Evolutionary conservation across 2,797 vertebrate genomes (phyloP).

Genomic region (Tolypeutes matacus): DNA sequence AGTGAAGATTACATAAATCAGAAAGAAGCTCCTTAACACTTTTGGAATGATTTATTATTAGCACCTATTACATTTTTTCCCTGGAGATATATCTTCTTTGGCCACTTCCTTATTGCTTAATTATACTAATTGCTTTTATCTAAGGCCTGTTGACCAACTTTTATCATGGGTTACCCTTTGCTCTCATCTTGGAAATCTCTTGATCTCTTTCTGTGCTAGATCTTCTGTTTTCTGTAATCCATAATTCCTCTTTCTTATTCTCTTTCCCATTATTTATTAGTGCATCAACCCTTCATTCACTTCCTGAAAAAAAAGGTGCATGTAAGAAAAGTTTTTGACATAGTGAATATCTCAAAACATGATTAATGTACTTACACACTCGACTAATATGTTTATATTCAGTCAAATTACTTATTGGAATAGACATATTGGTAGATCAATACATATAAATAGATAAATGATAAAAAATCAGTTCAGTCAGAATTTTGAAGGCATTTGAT

Average conservation of each 20-base stretch:
- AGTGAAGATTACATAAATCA: not conserved
- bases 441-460: no score
- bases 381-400: not conserved
- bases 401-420: not conserved
- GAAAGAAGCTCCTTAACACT: not conserved
- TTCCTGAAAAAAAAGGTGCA: not conserved
- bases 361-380: not conserved
- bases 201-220: not conserved
- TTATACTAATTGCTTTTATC: not conserved
- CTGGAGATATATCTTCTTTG: not conserved
- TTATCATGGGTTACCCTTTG: not conserved
- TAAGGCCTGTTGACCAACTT: not conserved
- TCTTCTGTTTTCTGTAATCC: not conserved
- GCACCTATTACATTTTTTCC: not conserved
- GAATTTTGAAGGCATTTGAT: not conserved
- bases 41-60: not conserved
- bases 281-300: not conserved
- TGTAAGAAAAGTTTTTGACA: not conserved
- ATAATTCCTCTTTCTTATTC: not conserved
- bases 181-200: not conserved
- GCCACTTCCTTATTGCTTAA: not conserved
- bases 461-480: not conserved
- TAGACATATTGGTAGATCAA: no score
- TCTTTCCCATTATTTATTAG: not conserved
- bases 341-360: not conserved